Evolutionary conservation across 2,797 vertebrate genomes (phyloP).

Genomic region (Euphonia xanthogaster): DNA sequence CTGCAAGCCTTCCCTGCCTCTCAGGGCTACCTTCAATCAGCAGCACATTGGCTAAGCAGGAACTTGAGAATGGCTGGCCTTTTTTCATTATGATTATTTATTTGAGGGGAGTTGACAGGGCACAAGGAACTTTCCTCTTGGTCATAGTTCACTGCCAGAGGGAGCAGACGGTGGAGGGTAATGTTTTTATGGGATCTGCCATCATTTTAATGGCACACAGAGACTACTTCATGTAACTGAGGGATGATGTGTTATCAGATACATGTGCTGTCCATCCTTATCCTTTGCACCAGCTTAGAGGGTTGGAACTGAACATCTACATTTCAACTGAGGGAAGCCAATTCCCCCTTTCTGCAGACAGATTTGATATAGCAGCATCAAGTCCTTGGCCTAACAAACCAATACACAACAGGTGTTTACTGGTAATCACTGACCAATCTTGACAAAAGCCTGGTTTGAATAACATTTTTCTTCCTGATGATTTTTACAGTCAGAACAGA

Average conservation of each 20-base stretch:
- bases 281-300: background rate
- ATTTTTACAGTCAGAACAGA: conserved; percentile 13
- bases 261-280: background rate
- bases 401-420: background rate
- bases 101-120: background rate
- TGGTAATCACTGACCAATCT: background rate
- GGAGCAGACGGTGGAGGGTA: background rate
- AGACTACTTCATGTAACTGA: background rate
- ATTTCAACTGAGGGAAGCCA: background rate
- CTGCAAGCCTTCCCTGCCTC: conserved; percentile 14
- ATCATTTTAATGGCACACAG: conserved; percentile 27
- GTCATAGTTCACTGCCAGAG: conserved; percentile 38
- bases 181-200: conserved; percentile 12
- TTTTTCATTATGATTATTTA: conserved; percentile 51
- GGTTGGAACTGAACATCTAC: background rate
- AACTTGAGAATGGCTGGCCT: background rate
- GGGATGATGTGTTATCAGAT: background rate
- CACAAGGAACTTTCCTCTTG: conserved; percentile 6
- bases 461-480: background rate
- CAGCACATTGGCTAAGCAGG: background rate
- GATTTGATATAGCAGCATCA: background rate
- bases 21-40: background rate
- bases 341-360: background rate
- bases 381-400: background rate
- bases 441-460: background rate